Evolutionary conservation across 2,888 invertebrate species (phyloP).

Genomic region (Emmelina monodactyla): DNA sequence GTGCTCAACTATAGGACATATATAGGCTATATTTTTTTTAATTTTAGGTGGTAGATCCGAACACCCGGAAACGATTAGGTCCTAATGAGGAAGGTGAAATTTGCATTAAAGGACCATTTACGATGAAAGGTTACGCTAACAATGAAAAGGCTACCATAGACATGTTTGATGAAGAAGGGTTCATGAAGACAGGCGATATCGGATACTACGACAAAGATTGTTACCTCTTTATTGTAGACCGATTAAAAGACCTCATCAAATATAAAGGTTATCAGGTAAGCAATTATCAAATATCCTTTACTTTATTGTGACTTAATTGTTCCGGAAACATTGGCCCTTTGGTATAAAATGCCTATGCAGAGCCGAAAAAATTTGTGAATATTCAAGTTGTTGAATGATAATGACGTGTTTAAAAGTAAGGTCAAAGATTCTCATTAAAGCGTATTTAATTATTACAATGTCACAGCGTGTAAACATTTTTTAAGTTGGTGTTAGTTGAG

Average conservation of each 20-base stretch:
- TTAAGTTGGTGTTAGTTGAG: no score
- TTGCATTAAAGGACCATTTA: conserved; percentile 31
- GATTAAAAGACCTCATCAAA: conserved; percentile 44
- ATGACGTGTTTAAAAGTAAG: no score
- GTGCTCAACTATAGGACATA: no score
- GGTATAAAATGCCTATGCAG: no score
- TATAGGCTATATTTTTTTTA: no score
- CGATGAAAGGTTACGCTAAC: conserved; percentile 37
- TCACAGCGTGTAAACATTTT: no score
- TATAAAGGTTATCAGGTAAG: conserved; percentile 34
- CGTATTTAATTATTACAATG: no score
- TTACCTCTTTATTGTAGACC: conserved; percentile 39
- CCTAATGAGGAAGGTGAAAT: conserved; percentile 33
- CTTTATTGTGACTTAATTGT: no score
- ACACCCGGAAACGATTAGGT: conserved; percentile 27
- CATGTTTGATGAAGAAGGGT: conserved; percentile 36
- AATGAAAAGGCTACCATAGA: conserved; percentile 27
- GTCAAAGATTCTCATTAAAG: no score
- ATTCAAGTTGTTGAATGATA: no score
- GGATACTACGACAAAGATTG: conserved; percentile 45
- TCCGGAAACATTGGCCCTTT: no score
- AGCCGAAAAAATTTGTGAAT: no score
- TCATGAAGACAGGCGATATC: conserved; percentile 40
- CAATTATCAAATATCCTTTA: not conserved
- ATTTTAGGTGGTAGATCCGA: conserved; percentile 41